These are phyloP conservation scores for Micromesistius poutassou DNA, from an alignment of 2,797 vertebrate genomes.

Conservation along the genomic window DNA sequence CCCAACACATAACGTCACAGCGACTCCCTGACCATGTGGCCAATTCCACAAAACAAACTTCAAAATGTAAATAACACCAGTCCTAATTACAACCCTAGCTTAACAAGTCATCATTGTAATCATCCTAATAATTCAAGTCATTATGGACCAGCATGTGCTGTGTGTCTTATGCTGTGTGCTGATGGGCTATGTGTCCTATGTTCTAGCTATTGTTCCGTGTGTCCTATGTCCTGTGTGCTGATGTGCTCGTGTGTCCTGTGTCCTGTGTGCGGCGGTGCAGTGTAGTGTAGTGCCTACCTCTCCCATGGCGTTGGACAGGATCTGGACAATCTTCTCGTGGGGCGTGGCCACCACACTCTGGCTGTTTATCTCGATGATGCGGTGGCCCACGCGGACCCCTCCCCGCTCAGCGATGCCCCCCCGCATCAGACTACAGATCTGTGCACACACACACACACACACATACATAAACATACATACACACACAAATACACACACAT, in stretches of 20 bases:
- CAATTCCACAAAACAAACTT: too few species aligned
- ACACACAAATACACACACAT: neutral
- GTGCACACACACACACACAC: conserved; percentile 4
- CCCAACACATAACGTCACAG: neutral
- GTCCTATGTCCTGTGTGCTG: too few species aligned
- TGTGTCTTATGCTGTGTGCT: too few species aligned
- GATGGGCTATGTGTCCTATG: too few species aligned
- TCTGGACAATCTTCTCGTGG: conserved; percentile 97
- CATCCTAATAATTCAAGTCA: too few species aligned
- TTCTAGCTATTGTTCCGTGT: too few species aligned
- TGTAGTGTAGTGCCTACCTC: conserved; percentile 82
- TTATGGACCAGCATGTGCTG: too few species aligned
- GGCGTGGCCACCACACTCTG: conserved; percentile 96
- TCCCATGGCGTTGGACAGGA: conserved; percentile 93
- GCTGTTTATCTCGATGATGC: conserved; percentile 95
- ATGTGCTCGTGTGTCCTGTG: too few species aligned
- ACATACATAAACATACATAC: neutral
- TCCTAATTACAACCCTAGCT: too few species aligned
- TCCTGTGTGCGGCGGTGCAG: neutral
- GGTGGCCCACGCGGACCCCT: conserved; percentile 92
- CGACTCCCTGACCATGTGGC: too few species aligned
- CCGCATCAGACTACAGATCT: conserved; percentile 98
- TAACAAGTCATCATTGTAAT: neutral
- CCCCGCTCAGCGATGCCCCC: conserved; percentile 94
- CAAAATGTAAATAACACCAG: too few species aligned